These are phyloP conservation scores for Eilema depressum DNA, from an alignment of 2,888 invertebrate genomes.

Conservation along the genomic window DNA sequence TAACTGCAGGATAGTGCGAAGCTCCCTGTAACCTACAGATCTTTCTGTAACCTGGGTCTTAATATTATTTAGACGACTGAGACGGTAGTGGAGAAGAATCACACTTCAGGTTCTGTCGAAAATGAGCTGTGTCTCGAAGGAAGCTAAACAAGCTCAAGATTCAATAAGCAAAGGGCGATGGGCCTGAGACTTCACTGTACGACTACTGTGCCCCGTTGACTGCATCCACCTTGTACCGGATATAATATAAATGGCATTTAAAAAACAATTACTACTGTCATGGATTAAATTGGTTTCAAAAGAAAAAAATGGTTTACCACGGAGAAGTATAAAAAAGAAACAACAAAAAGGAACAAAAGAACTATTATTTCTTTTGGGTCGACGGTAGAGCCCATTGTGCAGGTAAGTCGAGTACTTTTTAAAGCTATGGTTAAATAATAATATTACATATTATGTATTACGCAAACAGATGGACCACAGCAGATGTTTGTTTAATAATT, in stretches of 20 bases:
- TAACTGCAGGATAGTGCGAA: background rate
- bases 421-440: slow-evolving; percentile 32
- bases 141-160: background rate
- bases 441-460: slow-evolving; percentile 20
- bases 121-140: background rate
- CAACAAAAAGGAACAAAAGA: slow-evolving; percentile 61
- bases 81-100: background rate
- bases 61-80: background rate
- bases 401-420: slow-evolving; percentile 49
- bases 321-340: slow-evolving; percentile 56
- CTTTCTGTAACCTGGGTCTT: background rate
- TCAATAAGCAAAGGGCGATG: background rate
- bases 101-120: background rate
- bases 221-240: slow-evolving; percentile 33
- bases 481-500: slow-evolving; percentile 14
- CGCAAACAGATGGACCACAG: slow-evolving; percentile 3
- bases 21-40: background rate
- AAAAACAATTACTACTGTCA: slow-evolving; percentile 61
- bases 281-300: slow-evolving; percentile 48
- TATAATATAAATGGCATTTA: slow-evolving; percentile 56
- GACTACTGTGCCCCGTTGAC: background rate
- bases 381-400: slow-evolving; percentile 38
- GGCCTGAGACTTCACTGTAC: background rate
- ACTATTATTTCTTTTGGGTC: slow-evolving; percentile 48
- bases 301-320: slow-evolving; percentile 39